Base-by-base conservation (phyloP, 2,888 invertebrate genomes). In the Megaustenia siamemsis region DNA sequence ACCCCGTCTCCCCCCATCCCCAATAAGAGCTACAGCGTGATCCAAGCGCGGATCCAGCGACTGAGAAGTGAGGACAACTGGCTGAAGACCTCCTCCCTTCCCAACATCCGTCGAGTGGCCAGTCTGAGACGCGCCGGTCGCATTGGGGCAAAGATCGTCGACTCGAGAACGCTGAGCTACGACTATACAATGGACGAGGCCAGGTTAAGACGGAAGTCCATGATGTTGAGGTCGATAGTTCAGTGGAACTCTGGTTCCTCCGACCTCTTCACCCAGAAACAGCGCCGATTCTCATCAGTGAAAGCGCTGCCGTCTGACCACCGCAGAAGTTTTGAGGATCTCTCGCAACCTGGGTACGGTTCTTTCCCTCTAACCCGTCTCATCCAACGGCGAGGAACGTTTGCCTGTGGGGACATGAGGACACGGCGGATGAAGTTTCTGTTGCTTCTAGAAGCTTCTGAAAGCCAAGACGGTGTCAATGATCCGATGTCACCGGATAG, bases 151-250 rank as follows among this genome's bases (percentile, higher is more conserved):
- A 73, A 80, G 53, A 73, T 75, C 8, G 21, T 28, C 10, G 68
- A 75, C 15, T 68, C 79, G 0, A 69, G 79, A 40, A 78, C 83
- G 4, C 71, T 84, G 28, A 84, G 84, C 45, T 84, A 75, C 43
- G 84, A 84, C 43, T 84, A 84, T 40, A 84, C 84, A 2, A 84
- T 84, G 84, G 84, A 84, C 49, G 84, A 84, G 38, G 84, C 84
- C 24, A 56, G 84, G n/a, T 53, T 84, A 15, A 43, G 84, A 28
- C 63, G 84, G 24, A 84, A 84, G 40, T 84, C 84, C 0, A 84
- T 84, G 84, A 84, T 84, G 84, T 75, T 84, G 1, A 28, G 84
- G 28, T 84, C 84, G 4, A 38, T 84, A 35, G 80, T 84, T 10
- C 80, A 80, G 0, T 79, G 84, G 80, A 84, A 84, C 40, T 84